Base-by-base conservation (phyloP, 2,888 invertebrate species). In the Vandiemenella viatica region DNA sequence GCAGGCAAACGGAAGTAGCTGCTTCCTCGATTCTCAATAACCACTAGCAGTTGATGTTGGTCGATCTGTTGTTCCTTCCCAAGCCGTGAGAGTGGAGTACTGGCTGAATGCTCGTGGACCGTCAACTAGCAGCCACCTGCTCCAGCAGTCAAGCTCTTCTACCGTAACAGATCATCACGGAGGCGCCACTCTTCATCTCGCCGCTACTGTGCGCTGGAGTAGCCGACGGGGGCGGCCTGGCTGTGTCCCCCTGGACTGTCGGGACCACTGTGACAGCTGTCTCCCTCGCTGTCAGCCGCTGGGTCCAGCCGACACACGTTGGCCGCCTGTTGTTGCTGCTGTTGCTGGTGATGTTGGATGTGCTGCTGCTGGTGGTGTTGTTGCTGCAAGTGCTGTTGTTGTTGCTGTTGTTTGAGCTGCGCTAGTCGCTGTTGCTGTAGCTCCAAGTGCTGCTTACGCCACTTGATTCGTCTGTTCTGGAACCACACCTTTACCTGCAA, bases 401-500 rank as follows among this genome's bases (percentile, higher is more conserved):
- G 55, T 43, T 57, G 55, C 32, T 60, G 69, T 55, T 72, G 70
- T 57, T 73, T 71, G 51, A 73, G 61, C n/a, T 70, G 71, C 75
- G 71, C 88, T 50, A 91, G 70, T 18, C 88, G 73, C 60, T 89
- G 89, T 63, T 91, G 90, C 37, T 92, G 91, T 59, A 91, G 77
- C 63, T 93, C 93, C 58, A 92, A 70, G 60, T 92, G 91, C 60
- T 92, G 89, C 62, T 96, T 96, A 45, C 95, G 75, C 93, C 93
- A 95, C 71, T 91, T 91, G 58, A 96, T 96, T 37, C 95, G 76
- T 4, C 92, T 74, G 64, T 92, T 92, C 68, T 92, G 92, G 66
- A 89, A 89, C 88, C 88, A 89, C 4, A 89, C 88, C 65, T 89
- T 89, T 2, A 88, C 87, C 80, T 86, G 71, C 3, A n/a, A n/a